Percentiles rank a stretch among this genome's conserved stretches.
Conservation (phyloP, 2,888 invertebrate genomes). For the Lordiphosa andalusiaca region DNA sequence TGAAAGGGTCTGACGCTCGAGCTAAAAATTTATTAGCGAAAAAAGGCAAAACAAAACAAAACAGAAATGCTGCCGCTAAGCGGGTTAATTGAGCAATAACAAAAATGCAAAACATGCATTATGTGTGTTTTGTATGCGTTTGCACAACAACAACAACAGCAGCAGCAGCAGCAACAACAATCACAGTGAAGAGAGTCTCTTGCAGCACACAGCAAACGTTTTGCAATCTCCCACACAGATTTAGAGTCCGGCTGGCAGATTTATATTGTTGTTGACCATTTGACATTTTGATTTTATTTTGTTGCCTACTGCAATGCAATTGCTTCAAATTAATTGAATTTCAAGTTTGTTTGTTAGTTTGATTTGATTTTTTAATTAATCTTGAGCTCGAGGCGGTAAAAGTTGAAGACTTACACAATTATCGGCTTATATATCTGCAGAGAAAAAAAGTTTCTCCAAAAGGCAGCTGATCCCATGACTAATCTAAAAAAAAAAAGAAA, state of each 20-base stretch:
- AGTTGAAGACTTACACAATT: slow-evolving; percentile 39
- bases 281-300: slow-evolving; percentile 19
- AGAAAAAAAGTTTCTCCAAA: slow-evolving; percentile 26
- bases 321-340: slow-evolving; percentile 35
- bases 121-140: slow-evolving; percentile 47
- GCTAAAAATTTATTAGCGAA: slow-evolving; percentile 53
- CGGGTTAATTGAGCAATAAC: slow-evolving; percentile 68
- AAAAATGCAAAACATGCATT: slow-evolving; percentile 53
- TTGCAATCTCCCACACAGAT: slow-evolving; percentile 9
- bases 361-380: slow-evolving; percentile 39
- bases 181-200: slow-evolving; percentile 29
- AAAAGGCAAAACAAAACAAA: not conserved
- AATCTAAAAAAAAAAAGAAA: no score
- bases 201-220: slow-evolving; percentile 16
- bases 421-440: slow-evolving; percentile 25
- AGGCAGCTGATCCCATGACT: no score
- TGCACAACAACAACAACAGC: slow-evolving; percentile 35
- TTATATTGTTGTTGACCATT: slow-evolving; percentile 17
- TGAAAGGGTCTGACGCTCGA: slow-evolving; percentile 30
- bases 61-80: slow-evolving; percentile 41
- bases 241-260: slow-evolving; percentile 1
- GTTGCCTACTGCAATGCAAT: slow-evolving; percentile 12
- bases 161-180: slow-evolving; percentile 29
- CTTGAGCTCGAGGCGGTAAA: slow-evolving; percentile 44
- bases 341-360: slow-evolving; percentile 17